Evolutionary conservation across 35 echinoderm and acorn worm species (phyloP), one percentile per base, ranked within the genome.

Genomic region (Diadema setosum): DNA sequence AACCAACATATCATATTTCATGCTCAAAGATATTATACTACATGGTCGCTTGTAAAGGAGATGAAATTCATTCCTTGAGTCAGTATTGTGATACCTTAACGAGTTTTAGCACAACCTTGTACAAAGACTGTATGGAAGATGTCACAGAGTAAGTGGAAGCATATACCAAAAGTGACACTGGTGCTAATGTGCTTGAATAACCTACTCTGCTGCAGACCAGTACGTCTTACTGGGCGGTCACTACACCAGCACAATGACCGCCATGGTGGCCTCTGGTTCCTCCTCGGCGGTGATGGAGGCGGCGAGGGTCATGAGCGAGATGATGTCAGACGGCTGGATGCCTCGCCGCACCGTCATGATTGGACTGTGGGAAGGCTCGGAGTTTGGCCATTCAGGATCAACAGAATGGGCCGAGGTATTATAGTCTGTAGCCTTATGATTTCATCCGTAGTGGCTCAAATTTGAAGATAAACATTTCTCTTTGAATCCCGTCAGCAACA

Each of bases 191-290:
- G n/a, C n/a, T n/a, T n/a, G n/a, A n/a, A n/a, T n/a, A n/a, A n/a
- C n/a, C 48, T 52, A 11, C 9, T 52, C 9, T 52, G n/a, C 9
- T 52, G 17, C 64, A 90, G 89, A 91, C 85, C 39, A 91, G 36
- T 91, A 91, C 52, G 82, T 91, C 14, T 73, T 91, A 20, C 81
- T 91, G 49, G 89, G 89, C 45, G 89, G 89, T 91, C 89, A 91
- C 83, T 85, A 85, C 63, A 33, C 89, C 57, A 83, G 82, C 45
- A 85, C 75, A 59, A 82, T 90, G 88, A 45, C 88, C 34, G 23
- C 45, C 5, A 91, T 69, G 44, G 65, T 46, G 50, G 61, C 18
- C 58, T 11, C 40, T 21, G 89, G 89, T 81, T 91, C 89, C 18
- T 45, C 65, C 18, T 91, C 89, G 37, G 61, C 81, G 82, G 43